Conservation (phyloP, 2,888 invertebrate species). For the Gastracanthus pulcherrimus region DNA sequence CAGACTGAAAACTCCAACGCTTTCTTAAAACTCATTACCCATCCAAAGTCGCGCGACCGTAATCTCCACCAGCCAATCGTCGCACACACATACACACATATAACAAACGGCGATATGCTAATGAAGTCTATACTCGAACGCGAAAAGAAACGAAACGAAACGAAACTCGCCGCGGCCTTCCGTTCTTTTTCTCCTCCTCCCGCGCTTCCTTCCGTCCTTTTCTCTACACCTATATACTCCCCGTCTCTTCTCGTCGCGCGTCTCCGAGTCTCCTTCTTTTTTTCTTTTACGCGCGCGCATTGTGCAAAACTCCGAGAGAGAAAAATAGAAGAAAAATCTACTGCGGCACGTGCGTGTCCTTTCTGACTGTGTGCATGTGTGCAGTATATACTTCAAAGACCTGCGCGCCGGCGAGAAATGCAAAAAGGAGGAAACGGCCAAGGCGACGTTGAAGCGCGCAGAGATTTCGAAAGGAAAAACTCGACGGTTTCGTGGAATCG, state of each 20-base stretch:
- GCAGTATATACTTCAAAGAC: slow-evolving; percentile 26
- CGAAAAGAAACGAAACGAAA: background rate
- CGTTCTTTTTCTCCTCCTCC: slow-evolving; percentile 1
- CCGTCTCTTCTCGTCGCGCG: background rate
- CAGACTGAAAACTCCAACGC: too few species aligned
- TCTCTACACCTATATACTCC: background rate
- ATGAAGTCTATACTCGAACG: slow-evolving; percentile 12
- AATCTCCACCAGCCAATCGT: slow-evolving; percentile 32
- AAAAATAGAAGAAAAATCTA: background rate
- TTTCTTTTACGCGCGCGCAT: background rate
- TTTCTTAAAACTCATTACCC: too few species aligned
- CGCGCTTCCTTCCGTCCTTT: slow-evolving; percentile 8
- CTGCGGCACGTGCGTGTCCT: background rate
- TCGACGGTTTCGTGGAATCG: slow-evolving; percentile 1
- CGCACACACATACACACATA: too few species aligned
- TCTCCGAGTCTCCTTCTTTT: background rate
- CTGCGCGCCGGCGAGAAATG: background rate
- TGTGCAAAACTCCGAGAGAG: background rate
- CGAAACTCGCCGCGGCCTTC: background rate
- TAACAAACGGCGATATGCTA: slow-evolving; percentile 48
- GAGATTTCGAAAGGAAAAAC: background rate
- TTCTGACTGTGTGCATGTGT: background rate
- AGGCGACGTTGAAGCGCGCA: background rate
- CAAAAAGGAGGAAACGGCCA: slow-evolving; percentile 5
- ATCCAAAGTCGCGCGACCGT: background rate